Evolutionary conservation across 2,797 vertebrate species (phyloP).

Genomic region (Myripristis murdjan): DNA sequence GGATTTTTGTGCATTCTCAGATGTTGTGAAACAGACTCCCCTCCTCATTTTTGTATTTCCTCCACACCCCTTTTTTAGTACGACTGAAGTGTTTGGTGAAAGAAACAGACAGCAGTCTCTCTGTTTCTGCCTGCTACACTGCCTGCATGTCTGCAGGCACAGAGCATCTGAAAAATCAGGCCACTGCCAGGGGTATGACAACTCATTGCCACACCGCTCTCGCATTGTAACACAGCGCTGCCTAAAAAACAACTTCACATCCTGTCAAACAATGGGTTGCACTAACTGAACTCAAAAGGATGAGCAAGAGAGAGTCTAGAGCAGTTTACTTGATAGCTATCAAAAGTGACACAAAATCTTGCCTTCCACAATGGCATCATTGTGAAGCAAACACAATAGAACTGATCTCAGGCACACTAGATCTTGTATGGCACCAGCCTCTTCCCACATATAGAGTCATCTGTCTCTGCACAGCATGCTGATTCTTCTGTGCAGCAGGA

Average conservation of each 20-base stretch:
- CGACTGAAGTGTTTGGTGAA: constrained; percentile 11
- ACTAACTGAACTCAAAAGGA: constrained; percentile 47
- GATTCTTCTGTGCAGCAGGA: constrained; percentile 3
- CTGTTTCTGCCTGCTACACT: constrained; percentile 25
- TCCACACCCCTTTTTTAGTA: background rate
- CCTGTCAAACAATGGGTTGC: constrained; percentile 56
- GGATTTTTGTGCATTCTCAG: constrained; percentile 23
- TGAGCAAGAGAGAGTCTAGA: constrained; percentile 39
- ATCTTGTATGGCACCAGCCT: constrained; percentile 14
- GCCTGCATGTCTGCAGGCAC: constrained; percentile 37
- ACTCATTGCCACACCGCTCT: constrained; percentile 56
- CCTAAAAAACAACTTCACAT: constrained; percentile 54
- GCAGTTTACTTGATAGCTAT: constrained; percentile 49
- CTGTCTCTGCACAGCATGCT: constrained; percentile 8
- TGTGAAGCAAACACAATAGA: constrained; percentile 32
- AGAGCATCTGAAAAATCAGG: constrained; percentile 56
- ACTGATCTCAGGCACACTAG: constrained; percentile 27
- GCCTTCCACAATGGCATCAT: constrained; percentile 24
- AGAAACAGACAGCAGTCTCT: constrained; percentile 33
- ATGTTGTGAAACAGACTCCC: constrained; percentile 7
- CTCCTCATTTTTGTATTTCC: background rate
- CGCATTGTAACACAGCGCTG: constrained; percentile 31
- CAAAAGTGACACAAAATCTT: constrained; percentile 47
- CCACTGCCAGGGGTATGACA: constrained; percentile 59
- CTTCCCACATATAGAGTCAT: background rate